Conservation (phyloP, 92 coral and sea anemone species). For the Chrysogorgia sp. region DNA sequence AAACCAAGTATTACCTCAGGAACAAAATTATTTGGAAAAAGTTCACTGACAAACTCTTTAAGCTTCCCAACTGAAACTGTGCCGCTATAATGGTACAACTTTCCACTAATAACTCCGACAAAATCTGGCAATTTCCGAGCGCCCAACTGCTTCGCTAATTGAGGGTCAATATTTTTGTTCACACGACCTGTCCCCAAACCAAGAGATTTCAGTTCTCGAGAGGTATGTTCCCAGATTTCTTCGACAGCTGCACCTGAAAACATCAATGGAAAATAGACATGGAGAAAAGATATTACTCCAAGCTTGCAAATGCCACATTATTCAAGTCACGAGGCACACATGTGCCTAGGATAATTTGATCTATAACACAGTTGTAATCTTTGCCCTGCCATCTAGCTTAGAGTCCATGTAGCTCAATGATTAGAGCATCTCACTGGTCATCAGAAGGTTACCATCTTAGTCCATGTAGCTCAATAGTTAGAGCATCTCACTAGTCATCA, state of each 20-base stretch:
- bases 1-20: conserved; percentile 58
- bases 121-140: conserved; percentile 76
- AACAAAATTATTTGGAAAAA: conserved; percentile 70
- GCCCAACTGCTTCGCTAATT: conserved; percentile 68
- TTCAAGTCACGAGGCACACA: no score
- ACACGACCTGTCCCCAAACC: conserved; percentile 82
- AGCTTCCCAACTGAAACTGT: conserved; percentile 60
- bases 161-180: conserved; percentile 73
- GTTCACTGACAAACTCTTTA: conserved; percentile 67
- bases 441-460: no score
- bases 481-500: no score
- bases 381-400: no score
- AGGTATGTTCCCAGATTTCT: conserved; percentile 71
- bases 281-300: not conserved
- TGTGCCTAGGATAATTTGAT: no score
- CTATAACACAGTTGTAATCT: no score
- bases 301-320: not conserved
- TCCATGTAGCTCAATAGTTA: no score
- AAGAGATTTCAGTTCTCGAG: conserved; percentile 67
- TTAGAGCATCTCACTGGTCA: no score
- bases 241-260: conserved; percentile 74
- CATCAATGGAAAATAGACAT: not conserved
- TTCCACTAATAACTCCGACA: conserved; percentile 80
- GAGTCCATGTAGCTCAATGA: no score
- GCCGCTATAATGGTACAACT: conserved; percentile 63